Base-by-base conservation (phyloP, 2,113 vertebrate species). In the Ranitomeya imitator region DNA sequence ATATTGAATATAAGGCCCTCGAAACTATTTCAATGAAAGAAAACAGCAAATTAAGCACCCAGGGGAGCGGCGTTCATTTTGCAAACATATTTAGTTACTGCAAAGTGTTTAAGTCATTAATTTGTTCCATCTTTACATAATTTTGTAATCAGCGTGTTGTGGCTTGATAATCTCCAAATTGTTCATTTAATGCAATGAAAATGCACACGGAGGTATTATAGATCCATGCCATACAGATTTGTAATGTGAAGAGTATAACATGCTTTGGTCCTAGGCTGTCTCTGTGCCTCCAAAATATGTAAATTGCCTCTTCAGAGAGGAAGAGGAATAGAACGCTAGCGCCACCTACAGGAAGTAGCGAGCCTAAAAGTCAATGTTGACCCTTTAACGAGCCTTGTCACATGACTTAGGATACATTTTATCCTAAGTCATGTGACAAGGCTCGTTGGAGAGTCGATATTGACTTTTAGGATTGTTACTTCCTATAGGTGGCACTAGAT, bases 81-180 rank as follows among this genome's bases (percentile, higher is more conserved):
- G 69, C 83, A 85, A 85, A 85, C 83, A 85, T 60, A 85, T 74
- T 84, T 74, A 85, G 69, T 76, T 73, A 65, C 67, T 57, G 83
- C 83, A 85, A 85, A 85, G 83, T 85, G 55, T 85, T 85, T 85
- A 73, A 85, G 74, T 85, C 69, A 76, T 76, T 85, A 76, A 85
- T 85, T 85, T 85, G 83, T 76, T 74, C 4, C 69, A 59, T 85
- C 54, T 85, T 52, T 85, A 57, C 54, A 85, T 85, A 60, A 45
- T 84, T 63, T 71, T 84, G 63, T 71, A 84, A 71, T 71, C 19
- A 69, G 82, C 60, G 4, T 19, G 37, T 19, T 54, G 65, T 71
- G 26, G n/a, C 7, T 45, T 65, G 15, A 65, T 69, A 69, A 21
- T 67, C 23, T 55, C 82, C n/a, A 55, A 69, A 55, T 54, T 55